Evolutionary conservation across 2,888 invertebrate genomes (phyloP).

Genomic region (Synergus itoensis): DNA sequence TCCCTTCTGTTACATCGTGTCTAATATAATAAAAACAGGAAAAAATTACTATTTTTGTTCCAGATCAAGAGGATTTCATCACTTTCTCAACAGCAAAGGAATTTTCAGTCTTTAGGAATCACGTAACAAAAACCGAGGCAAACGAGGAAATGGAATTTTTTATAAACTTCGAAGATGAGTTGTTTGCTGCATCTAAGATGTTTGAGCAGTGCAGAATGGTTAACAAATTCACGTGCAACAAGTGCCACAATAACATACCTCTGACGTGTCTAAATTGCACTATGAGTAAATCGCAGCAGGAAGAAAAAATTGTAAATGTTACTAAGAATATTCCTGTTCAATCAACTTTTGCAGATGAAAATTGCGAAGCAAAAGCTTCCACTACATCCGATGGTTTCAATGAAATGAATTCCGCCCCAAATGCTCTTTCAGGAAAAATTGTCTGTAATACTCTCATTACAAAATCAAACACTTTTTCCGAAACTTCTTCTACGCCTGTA

Average conservation of each 20-base stretch:
- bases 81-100: constrained; percentile 8
- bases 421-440: not conserved
- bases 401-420: not conserved
- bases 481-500: no score
- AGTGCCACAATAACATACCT: not conserved
- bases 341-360: not conserved
- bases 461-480: not conserved
- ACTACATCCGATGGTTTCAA: not conserved
- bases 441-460: not conserved
- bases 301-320: constrained; percentile 7
- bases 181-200: not conserved
- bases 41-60: not conserved
- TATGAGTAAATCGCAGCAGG: not conserved
- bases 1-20: no score
- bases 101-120: not conserved
- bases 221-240: not conserved
- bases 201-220: not conserved
- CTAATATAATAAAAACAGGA: no score
- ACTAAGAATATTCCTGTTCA: not conserved
- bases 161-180: constrained; percentile 6
- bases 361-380: not conserved
- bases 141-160: not conserved
- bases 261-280: not conserved
- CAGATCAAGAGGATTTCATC: constrained; percentile 13
- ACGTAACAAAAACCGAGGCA: not conserved